Conservation (phyloP, 2,888 invertebrate species). For the Drosophila robusta region DNA sequence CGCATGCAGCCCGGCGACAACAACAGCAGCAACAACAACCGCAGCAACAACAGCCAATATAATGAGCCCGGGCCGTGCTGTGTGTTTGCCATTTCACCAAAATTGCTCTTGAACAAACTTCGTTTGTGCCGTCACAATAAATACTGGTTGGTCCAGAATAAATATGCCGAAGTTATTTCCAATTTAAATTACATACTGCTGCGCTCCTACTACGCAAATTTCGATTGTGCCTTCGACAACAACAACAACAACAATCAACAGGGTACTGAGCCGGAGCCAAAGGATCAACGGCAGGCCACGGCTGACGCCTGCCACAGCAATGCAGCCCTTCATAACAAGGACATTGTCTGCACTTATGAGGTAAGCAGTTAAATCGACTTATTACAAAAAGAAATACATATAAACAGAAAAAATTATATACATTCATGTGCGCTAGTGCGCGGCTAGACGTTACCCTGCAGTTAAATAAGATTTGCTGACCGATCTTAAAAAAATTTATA, state of each 20-base stretch:
- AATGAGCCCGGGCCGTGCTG: conserved; percentile 69
- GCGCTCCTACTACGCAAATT: conserved; percentile 82
- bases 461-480: no score
- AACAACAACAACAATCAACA: conserved; percentile 48
- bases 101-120: conserved; percentile 85
- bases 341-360: conserved; percentile 84
- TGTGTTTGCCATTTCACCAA: conserved; percentile 82
- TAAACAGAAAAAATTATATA: background rate
- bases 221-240: conserved; percentile 60
- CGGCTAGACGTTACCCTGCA: background rate
- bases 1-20: conserved; percentile 47
- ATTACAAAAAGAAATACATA: conserved; percentile 46
- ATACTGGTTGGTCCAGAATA: conserved; percentile 86
- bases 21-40: background rate
- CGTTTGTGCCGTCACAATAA: conserved; percentile 85
- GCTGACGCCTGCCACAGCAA: conserved; percentile 37
- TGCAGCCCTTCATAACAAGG: conserved; percentile 57
- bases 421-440: background rate
- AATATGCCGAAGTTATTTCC: conserved; percentile 85
- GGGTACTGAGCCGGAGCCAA: conserved; percentile 12
- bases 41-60: conserved; percentile 48
- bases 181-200: conserved; percentile 84
- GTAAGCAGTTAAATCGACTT: conserved; percentile 81
- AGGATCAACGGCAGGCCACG: conserved; percentile 10
- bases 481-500: no score